Evolutionary conservation across 1,140 invertebrate genomes (phyloP), one percentile per base, ranked within the genome.

Genomic region (Hermetia illucens): DNA sequence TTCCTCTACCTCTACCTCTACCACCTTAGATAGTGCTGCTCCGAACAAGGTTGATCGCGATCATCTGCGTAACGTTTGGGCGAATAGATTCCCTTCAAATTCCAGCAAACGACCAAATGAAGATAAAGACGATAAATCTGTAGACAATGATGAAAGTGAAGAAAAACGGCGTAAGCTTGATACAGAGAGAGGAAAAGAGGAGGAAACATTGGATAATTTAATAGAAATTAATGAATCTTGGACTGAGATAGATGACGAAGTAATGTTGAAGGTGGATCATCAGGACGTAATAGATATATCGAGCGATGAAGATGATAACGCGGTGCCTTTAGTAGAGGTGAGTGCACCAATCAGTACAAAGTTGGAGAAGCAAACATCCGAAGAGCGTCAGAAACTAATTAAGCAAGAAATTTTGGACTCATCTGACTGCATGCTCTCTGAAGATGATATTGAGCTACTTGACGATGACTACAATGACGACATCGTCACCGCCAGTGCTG

Each of bases 401-500:
- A 59, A 58, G 30, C 41, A 50, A 0, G 52, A 58, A 37, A 48
- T 62, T 4, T 37, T 60, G 36, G 46, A 62, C 5, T 36, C 43
- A 24, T 4, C 12, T 8, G 17, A 15, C 5, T 55, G 22, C 1
- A 39, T 40, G 16, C 34, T 32, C 4, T 19, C 5, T 9, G 49
- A 59, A 5, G 48, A 51, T n/a, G 49, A 60, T 1, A 60, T 57
- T n/a, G 18, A 51, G 0, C 39, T 57, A 12, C 53, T 56, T 10
- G 57, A 62, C 34, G 51, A 54, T 38, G 57, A 58, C 4, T 59
- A 44, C 35, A 42, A 60, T 29, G 58, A 60, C 17, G 18, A 22
- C 8, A 27, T 35, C 21, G 9, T 37, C 4, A 35, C 29, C 4
- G 48, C 41, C 1, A 50, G 44, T 21, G 16, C 37, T 0, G 49